Base-by-base conservation (phyloP, 1,140 invertebrate species). In the Drosophila trapezifrons region DNA sequence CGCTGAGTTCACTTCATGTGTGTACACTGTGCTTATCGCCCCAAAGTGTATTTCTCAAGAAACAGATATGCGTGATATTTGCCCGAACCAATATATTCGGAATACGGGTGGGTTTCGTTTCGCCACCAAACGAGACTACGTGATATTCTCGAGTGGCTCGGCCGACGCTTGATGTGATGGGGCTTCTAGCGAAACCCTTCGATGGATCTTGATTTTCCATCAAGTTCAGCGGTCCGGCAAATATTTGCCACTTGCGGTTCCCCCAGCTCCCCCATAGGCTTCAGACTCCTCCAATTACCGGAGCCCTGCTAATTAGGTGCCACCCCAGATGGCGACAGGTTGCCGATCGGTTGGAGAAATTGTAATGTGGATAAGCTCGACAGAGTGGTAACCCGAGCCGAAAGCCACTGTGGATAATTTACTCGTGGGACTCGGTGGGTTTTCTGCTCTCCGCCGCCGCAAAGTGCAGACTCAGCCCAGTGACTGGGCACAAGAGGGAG, bases 401-500 rank as follows among this genome's bases (percentile, higher is more conserved):
- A 76, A 76, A 76, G 63, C 66, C 72, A 76, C 71, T 76, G 65
- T 57, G 78, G 83, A 82, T 86, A 87, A 86, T 82, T 83, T 69
- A 87, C 71, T 86, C 83, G 83, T 86, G 83, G 67, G 83, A 86
- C 55, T 77, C 72, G 69, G 38, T 79, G 72, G 58, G 52, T 49
- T 77, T 47, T 69, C 38, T 35, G 47, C 54, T 56, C 57, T 32
- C 58, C 45, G 59, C 49, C 67, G 76, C 57, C 63, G 49, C 57
- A n/a, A 77, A 80, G 65, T 84, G 81, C 81, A 78, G 69, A 83
- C 79, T 76, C 67, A 79, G 84, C 83, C 65, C 84, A 86, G 83
- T 87, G 82, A 86, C 82, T 86, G 76, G 42, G 47, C 40, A 55
- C 52, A 42, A 6, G 32, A 22, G 38, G 38, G 47, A 47, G 46